phyloP scores from a whole-genome alignment of 2,113 vertebrate genomes.

The Forbesichthys papilliferus region DNA sequence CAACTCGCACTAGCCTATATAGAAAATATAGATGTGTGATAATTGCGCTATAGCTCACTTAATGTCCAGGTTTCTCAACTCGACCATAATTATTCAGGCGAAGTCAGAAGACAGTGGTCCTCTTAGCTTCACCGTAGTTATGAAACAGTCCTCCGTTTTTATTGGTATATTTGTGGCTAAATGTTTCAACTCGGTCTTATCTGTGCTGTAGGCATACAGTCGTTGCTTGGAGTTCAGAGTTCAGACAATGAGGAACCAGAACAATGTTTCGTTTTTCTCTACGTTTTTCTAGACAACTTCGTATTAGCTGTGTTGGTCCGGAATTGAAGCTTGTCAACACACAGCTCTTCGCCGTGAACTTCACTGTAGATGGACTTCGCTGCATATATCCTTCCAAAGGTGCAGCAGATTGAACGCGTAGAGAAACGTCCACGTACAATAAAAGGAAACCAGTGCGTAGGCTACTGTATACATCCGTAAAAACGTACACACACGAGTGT shows the following conservation, averaged over 20 bases:
- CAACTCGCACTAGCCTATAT: constrained; percentile 82
- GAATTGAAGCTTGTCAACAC: too few relatives aligned
- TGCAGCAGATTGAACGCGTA: constrained; percentile 3
- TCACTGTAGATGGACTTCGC: background rate
- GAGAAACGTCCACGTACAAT: constrained; percentile 15
- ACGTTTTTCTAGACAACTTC: constrained; percentile 2
- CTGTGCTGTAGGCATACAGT: background rate
- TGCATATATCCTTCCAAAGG: constrained; percentile 11
- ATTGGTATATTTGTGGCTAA: background rate
- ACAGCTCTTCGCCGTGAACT: background rate
- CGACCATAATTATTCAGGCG: constrained; percentile 17
- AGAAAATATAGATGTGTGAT: constrained; percentile 87
- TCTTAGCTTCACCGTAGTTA: constrained; percentile 5
- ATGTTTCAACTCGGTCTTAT: background rate
- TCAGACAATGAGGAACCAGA: background rate
- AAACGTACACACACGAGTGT: background rate
- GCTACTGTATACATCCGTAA: constrained; percentile 24
- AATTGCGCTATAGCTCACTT: constrained; percentile 82
- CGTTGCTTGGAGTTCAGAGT: constrained; percentile 2
- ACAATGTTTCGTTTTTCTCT: background rate
- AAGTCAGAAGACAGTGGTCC: constrained; percentile 14
- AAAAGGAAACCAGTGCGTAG: background rate
- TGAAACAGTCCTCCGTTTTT: constrained; percentile 5
- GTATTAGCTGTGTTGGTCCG: background rate
- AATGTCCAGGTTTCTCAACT: constrained; percentile 71